phyloP scores from a whole-genome alignment of 2,888 invertebrate genomes.

The Dioctria linearis region DNA sequence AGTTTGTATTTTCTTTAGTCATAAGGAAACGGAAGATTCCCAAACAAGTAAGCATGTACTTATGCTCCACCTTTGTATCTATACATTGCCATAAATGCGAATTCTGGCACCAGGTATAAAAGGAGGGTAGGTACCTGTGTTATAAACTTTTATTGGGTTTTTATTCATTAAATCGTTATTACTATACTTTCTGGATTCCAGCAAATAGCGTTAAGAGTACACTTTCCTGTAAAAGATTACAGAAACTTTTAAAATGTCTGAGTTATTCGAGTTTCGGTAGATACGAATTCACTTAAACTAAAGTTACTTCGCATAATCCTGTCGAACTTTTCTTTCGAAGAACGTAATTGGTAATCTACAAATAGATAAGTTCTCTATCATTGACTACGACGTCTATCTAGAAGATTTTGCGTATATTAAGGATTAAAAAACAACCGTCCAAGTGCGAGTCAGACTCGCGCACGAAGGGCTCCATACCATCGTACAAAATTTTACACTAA shows the following conservation, averaged over 20 bases:
- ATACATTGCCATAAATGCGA: background rate
- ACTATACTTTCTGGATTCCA: conserved; percentile 21
- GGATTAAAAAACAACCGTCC: no score
- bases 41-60: background rate
- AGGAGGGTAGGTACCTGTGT: conserved; percentile 24
- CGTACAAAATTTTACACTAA: no score
- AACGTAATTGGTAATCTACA: no score
- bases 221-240: background rate
- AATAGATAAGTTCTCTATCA: no score
- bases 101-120: conserved; percentile 7
- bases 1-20: background rate
- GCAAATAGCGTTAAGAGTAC: conserved; percentile 2
- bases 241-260: background rate
- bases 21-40: background rate
- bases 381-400: no score
- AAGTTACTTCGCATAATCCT: no score
- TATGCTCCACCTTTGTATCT: background rate
- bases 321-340: no score
- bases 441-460: no score
- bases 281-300: no score
- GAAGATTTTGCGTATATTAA: no score
- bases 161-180: conserved; percentile 47
- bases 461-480: no score
- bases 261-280: no score
- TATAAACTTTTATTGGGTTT: conserved; percentile 40